Base-by-base conservation (phyloP, 2,113 vertebrate genomes). In the Lepisosteus oculatus region DNA sequence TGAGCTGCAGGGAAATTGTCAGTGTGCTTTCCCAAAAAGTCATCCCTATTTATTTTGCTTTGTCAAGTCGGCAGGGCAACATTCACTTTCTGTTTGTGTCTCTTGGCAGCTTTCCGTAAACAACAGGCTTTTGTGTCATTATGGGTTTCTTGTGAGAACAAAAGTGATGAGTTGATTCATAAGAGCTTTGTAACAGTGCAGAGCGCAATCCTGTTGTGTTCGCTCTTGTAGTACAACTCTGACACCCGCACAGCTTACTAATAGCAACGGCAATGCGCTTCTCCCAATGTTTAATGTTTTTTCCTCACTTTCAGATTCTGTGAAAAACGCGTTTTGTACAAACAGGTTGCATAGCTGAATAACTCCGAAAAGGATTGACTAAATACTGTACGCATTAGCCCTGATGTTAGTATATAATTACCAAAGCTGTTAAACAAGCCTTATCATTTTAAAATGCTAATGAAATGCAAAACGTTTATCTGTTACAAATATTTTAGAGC, bases 41-140 rank as follows among this genome's bases (percentile, higher is more conserved):
- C 42, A 45, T 65, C 64, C 64, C 47, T 68, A 54, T 68, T 68
- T 68, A 68, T 68, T 68, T 68, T 54, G 66, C 47, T 68, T 68
- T 11, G 51, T 55, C 47, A 55, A 68, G 14, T n/a, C 13, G 12
- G 17, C 66, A 55, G 47, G 66, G 51, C 66, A 55, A 54, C 66
- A 55, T 68, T 68, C 66, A 29, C 66, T 14, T 9, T 12, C 47
- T 68, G 54, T 41, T 55, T 68, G 51, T 68, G 51, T 68, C 15
- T 68, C 47, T 55, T 68, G 66, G 66, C 66, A 55, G 66, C 43
- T 45, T 11, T 17, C 15, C 12, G 51, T 55, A 44, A 68, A 68
- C 17, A 13, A 29, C 45, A n/a, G 43, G 43, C 3, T 47, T 66
- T 3, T 51, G 43, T 45, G 65, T 66, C 11, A 66, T 59, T 59